Evolutionary conservation across 2,113 vertebrate species (phyloP).

Genomic region (Zapornia atra): DNA sequence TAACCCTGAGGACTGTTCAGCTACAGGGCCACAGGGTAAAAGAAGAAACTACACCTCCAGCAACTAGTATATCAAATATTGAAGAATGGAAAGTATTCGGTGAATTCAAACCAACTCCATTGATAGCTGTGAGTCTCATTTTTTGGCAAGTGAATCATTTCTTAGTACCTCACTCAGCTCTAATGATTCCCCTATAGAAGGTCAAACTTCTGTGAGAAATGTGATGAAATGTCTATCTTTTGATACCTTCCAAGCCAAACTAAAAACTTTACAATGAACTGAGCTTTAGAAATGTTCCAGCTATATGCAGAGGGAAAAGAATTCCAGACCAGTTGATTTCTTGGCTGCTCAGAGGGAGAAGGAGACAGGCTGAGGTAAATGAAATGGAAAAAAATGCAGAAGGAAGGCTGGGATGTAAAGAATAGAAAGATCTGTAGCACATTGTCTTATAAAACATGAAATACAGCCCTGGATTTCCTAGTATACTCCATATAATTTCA

Average conservation of each 20-base stretch:
- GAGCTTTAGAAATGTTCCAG: conserved; percentile 4
- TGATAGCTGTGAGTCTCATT: background rate
- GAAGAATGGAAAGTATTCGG: background rate
- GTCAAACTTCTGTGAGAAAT: background rate
- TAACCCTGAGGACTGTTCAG: background rate
- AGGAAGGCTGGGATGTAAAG: background rate
- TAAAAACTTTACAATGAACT: background rate
- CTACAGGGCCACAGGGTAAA: background rate
- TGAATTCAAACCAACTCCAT: background rate
- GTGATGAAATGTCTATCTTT: conserved; percentile 1
- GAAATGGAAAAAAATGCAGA: background rate
- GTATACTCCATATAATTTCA: background rate
- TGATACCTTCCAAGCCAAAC: conserved; percentile 14
- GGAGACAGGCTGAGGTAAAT: background rate
- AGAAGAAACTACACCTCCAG: background rate
- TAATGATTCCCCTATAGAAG: background rate
- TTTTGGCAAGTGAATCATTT: conserved; percentile 15
- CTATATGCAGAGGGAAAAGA: background rate
- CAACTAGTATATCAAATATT: background rate
- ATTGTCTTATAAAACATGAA: background rate
- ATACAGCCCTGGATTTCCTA: background rate
- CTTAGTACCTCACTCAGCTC: background rate
- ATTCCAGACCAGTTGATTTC: conserved; percentile 14
- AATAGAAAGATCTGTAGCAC: background rate
- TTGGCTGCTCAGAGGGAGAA: background rate